phyloP scores from a whole-genome alignment of 2,113 vertebrate genomes.

The Pteronura brasiliensis region DNA sequence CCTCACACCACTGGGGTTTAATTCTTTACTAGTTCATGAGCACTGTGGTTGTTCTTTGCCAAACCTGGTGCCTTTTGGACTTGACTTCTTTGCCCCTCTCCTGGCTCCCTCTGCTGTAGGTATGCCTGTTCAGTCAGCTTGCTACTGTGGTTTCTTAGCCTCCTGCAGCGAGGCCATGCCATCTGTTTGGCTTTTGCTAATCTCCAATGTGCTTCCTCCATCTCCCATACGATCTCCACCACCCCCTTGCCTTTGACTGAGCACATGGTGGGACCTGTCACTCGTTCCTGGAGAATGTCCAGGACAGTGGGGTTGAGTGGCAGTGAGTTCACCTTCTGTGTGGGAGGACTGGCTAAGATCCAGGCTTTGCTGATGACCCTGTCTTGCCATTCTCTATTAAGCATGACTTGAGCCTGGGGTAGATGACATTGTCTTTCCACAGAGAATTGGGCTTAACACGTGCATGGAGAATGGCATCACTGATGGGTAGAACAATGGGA shows the following conservation, averaged over 20 bases:
- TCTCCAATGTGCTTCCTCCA: neutral
- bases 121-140: conserved; percentile 27
- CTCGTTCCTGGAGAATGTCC: conserved; percentile 24
- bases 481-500: neutral
- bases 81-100: neutral
- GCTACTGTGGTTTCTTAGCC: neutral
- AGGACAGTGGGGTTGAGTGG: neutral
- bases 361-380: conserved; percentile 46
- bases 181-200: conserved; percentile 55
- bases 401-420: neutral
- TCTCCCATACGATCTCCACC: neutral
- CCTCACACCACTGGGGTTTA: neutral
- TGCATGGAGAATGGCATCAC: conserved; percentile 7
- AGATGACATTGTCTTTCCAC: neutral
- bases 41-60: neutral
- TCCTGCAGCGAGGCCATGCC: neutral
- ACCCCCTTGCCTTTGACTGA: neutral
- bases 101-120: neutral
- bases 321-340: conserved; percentile 42
- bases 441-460: conserved; percentile 18
- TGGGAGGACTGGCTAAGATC: conserved; percentile 40
- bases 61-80: neutral
- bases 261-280: conserved; percentile 44
- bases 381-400: conserved; percentile 52
- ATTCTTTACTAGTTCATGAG: neutral